Conservation (phyloP, 2,797 vertebrate species). For the Molothrus aeneus region DNA sequence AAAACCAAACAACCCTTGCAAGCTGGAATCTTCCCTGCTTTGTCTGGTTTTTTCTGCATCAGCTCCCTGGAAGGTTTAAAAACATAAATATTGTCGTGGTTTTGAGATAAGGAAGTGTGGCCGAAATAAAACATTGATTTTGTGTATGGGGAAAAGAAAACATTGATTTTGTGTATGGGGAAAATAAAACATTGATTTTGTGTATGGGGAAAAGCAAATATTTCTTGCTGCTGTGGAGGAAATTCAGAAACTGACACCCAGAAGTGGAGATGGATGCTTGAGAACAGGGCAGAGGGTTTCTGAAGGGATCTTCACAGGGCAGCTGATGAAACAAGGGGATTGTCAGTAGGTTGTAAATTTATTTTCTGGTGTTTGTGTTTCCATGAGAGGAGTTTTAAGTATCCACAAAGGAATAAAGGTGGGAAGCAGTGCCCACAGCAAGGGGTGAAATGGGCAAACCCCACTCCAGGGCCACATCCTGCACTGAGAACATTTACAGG, state of each 20-base stretch:
- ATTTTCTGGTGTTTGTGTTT: neutral
- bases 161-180: neutral
- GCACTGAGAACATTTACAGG: accelerated
- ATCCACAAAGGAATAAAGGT: neutral
- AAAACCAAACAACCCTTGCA: neutral
- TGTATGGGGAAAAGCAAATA: neutral
- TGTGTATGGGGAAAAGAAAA: neutral
- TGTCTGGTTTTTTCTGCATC: neutral
- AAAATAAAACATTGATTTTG: neutral
- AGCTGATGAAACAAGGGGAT: neutral
- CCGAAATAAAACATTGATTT: neutral
- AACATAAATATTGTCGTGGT: neutral
- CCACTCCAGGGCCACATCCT: accelerated
- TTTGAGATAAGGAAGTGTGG: neutral
- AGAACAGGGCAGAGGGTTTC: neutral
- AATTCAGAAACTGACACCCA: neutral
- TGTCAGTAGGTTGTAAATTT: neutral
- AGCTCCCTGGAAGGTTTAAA: neutral
- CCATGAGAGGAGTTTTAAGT: neutral
- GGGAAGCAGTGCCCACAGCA: neutral
- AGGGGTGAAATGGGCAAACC: neutral
- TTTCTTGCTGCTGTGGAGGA: neutral
- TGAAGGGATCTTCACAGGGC: neutral
- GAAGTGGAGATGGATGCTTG: neutral
- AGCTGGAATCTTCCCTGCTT: neutral